These are phyloP conservation scores for Ceyx melanurus DNA, from an alignment of 2,113 vertebrate species.

Conservation along the genomic window DNA sequence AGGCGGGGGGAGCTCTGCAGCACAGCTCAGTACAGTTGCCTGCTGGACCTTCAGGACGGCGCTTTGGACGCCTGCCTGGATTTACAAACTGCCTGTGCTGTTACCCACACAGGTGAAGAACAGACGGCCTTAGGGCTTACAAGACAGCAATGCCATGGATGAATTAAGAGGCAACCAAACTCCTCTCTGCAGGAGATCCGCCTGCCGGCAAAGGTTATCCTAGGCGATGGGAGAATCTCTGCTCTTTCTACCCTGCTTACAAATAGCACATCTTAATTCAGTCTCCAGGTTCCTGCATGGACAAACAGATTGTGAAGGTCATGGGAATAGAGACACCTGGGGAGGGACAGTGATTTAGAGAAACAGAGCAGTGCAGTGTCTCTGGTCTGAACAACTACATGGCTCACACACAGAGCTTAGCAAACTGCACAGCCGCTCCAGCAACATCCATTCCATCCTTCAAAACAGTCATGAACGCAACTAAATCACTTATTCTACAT, in stretches of 20 bases:
- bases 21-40: neutral
- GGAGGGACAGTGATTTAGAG: neutral
- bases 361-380: neutral
- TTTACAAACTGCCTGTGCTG: neutral
- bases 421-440: neutral
- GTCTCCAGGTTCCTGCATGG: neutral
- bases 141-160: neutral
- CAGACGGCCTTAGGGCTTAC: conserved; percentile 2
- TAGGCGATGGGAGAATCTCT: neutral
- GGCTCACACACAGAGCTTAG: neutral
- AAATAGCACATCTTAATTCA: neutral
- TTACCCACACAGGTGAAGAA: neutral
- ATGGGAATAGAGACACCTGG: neutral
- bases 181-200: neutral
- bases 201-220: conserved; percentile 12
- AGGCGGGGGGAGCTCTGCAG: neutral
- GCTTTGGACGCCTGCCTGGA: neutral
- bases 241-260: neutral
- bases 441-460: neutral
- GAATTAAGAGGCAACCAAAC: neutral
- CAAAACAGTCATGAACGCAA: neutral
- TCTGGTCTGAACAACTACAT: neutral
- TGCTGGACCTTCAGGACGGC: neutral
- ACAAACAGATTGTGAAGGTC: neutral
- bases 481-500: neutral